These are phyloP conservation scores for Cryptotis parvus DNA, from an alignment of 2,113 vertebrate genomes.

Conservation along the genomic window DNA sequence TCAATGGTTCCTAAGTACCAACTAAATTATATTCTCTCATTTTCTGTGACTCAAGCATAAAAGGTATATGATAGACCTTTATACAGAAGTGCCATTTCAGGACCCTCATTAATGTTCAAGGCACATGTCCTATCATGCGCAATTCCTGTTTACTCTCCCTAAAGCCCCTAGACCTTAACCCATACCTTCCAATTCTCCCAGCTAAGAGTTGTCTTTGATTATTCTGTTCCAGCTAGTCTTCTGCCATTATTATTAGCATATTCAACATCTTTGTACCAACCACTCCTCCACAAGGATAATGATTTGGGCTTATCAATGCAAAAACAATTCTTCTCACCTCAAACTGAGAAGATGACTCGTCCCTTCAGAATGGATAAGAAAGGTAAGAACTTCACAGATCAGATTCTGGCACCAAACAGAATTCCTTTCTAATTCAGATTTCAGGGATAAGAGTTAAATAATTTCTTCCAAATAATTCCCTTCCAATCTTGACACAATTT, in stretches of 20 bases:
- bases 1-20: conserved; percentile 54
- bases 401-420: conserved; percentile 21
- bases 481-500: not conserved
- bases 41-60: conserved; percentile 57
- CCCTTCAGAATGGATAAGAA: not conserved
- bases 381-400: not conserved
- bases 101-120: conserved; percentile 39
- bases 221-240: conserved; percentile 34
- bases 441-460: not conserved
- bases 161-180: not conserved
- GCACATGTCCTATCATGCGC: not conserved
- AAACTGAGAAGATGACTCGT: conserved; percentile 27
- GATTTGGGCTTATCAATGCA: not conserved
- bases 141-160: conserved; percentile 15
- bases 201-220: conserved; percentile 33
- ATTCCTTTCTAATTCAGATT: conserved; percentile 23
- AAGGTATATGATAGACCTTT: conserved; percentile 46
- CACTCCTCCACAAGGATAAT: conserved; percentile 12
- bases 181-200: not conserved
- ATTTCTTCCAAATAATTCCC: not conserved
- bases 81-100: conserved; percentile 38
- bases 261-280: conserved; percentile 18
- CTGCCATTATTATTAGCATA: conserved; percentile 39
- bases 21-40: conserved; percentile 65
- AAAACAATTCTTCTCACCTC: conserved; percentile 18